phyloP scores from a whole-genome alignment of 2,113 vertebrate genomes.

The Aspidoscelis tigris region DNA sequence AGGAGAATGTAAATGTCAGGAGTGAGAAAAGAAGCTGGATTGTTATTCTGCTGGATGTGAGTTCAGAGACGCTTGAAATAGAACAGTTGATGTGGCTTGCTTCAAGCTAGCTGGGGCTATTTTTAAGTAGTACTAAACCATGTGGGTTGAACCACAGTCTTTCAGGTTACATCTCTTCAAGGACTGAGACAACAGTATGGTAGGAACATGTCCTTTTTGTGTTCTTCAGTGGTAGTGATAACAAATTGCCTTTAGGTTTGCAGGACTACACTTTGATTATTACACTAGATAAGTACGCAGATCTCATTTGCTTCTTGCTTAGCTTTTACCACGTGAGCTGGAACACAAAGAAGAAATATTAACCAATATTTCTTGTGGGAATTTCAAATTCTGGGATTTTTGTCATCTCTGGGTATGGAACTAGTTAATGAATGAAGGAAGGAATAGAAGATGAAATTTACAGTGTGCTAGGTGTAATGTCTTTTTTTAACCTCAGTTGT shows the following conservation, averaged over 20 bases:
- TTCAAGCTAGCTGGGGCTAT: constrained; percentile 58
- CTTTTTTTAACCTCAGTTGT: not conserved
- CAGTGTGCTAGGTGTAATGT: not conserved
- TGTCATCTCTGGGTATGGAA: not conserved
- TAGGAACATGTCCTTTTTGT: constrained; percentile 45
- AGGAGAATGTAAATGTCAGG: constrained; percentile 62
- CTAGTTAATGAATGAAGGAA: not conserved
- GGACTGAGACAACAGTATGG: constrained; percentile 39
- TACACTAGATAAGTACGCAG: not conserved
- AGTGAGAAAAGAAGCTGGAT: constrained; percentile 45
- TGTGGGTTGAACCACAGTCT: constrained; percentile 49
- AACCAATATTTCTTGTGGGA: constrained; percentile 17
- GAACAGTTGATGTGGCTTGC: constrained; percentile 57
- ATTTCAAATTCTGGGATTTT: not conserved
- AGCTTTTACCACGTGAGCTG: constrained; percentile 6
- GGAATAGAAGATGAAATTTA: fast-evolving
- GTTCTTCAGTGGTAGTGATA: not conserved
- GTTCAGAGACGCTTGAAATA: constrained; percentile 67
- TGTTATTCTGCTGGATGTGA: constrained; percentile 46
- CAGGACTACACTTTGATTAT: not conserved
- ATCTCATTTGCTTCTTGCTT: not conserved
- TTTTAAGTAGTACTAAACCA: constrained; percentile 65
- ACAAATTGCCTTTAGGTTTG: constrained; percentile 3
- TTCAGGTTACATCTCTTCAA: constrained; percentile 30
- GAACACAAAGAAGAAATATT: not conserved